These are phyloP conservation scores for Melanotaenia boesemani DNA, from an alignment of 2,797 vertebrate genomes.

Conservation along the genomic window DNA sequence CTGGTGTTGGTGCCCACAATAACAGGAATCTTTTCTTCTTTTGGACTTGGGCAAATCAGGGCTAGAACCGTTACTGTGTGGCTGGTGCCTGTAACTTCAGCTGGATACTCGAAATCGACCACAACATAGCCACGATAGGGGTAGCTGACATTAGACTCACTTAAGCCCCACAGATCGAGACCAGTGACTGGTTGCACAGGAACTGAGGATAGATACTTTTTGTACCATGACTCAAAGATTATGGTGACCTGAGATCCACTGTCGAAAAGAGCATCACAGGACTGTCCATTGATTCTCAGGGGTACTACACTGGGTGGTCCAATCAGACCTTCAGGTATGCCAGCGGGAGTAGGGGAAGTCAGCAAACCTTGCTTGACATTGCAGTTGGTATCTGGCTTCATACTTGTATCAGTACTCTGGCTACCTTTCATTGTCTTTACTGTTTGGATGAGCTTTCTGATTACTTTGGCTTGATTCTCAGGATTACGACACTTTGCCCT, in stretches of 20 bases:
- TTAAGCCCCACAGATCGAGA: slow-evolving; percentile 15
- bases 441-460: too few relatives aligned
- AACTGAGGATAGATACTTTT: slow-evolving; percentile 16
- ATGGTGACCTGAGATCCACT: slow-evolving; percentile 57
- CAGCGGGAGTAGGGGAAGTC: neutral
- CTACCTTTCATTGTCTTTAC: too few relatives aligned
- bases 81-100: neutral
- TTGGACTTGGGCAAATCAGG: slow-evolving; percentile 5
- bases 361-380: neutral
- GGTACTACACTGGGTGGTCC: slow-evolving; percentile 23
- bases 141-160: slow-evolving; percentile 1
- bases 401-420: too few relatives aligned
- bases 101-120: slow-evolving; percentile 14
- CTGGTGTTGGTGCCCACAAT: neutral
- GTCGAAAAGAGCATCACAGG: slow-evolving; percentile 27
- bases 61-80: neutral
- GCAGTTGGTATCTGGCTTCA: neutral
- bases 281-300: slow-evolving; percentile 34
- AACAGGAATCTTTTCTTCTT: neutral
- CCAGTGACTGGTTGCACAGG: neutral
- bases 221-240: slow-evolving; percentile 46
- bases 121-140: slow-evolving; percentile 15
- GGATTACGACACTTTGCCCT: neutral
- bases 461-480: neutral
- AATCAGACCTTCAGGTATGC: slow-evolving; percentile 31